Base-by-base conservation (phyloP, 2,888 invertebrate species). In the Orgyia antiqua region DNA sequence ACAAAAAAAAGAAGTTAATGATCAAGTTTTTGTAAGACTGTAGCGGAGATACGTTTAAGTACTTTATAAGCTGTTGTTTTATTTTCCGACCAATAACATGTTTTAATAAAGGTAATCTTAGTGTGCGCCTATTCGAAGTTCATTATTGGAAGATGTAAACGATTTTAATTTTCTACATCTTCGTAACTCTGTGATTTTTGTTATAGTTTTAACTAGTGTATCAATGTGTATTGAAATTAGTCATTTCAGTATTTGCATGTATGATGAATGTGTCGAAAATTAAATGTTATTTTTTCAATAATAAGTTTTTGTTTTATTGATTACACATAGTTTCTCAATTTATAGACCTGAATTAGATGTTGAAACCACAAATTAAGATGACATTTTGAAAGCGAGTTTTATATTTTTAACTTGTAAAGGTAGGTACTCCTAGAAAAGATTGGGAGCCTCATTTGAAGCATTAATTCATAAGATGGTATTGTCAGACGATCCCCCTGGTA, bases 131-230 rank as follows among this genome's bases (percentile, higher is more conserved):
- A 50, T 51, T 71, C 66, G 59, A 61, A 71, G 65, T 80, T 75
- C 68, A 71, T 73, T 75, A 71, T 69, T 68, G 53, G 68, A 68
- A 76, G 69, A 72, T 75, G 72, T 68, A 57, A 38, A 18, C 56
- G 54, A 61, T 46, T 68, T 68, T 69, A 64, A 70, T 69, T 64
- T 74, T 71, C 60, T 71, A 71, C 70, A 64, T 80, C 76, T 80
- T 78, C 68, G 64, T 73, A 63, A 68, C 76, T 77, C 80, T 86
- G 84, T 84, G 84, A 83, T 84, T 74, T 74, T 75, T 72, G 72
- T 80, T 79, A 74, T 76, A 75, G 66, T 73, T 71, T 67, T 68
- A 77, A 69, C 66, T 68, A 58, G 63, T 64, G 62, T 68, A 75
- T 73, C 62, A 60, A 67, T 15, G 10, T 76, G 70, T 73, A 66